Base-by-base conservation (phyloP, 1,140 invertebrate species). In the Mactra quadrangularis region DNA sequence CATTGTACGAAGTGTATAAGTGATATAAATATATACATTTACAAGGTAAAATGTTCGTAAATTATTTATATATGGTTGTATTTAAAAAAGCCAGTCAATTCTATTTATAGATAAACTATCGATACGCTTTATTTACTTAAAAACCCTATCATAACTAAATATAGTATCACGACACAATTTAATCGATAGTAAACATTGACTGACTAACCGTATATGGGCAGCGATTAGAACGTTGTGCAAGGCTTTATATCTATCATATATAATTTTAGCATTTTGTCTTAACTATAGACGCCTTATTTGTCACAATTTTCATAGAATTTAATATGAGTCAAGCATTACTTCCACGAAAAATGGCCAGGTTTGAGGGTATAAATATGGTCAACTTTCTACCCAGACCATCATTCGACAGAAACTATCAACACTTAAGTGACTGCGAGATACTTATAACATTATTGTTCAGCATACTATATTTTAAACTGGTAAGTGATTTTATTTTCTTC, bases 231-330 rank as follows among this genome's bases (percentile, higher is more conserved):
- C n/a, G n/a, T n/a, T n/a, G n/a, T n/a, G n/a, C n/a, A n/a, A n/a
- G n/a, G n/a, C n/a, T n/a, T n/a, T n/a, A n/a, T n/a, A n/a, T 35
- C 2, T 60, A 25, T 60, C 57, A 60, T 17, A 35, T 1, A 4
- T 27, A 33, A 60, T 33, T 33, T 33, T 60, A 60, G 57, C 27
- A 60, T 1, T 33, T 4, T 60, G 31, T 33, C 31, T 19, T 11
- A 33, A 4, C 7, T 3, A 2, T 35, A 33, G n/a, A 11, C 15
- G 1, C 57, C 57, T 27, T 60, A 60, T 60, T 33, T 33, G 57
- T 4, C 1, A 13, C 9, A 60, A 17, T 31, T 60, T 60, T 60
- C 57, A 33, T 60, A 60, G 57, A 60, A 60, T 60, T 60, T 60
- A 11, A 29, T 33, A 27, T n/a, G 57, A 33, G 57, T 33, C 57